Conservation (phyloP, 2,888 invertebrate genomes). For the Chamaedrilus cognettii region DNA sequence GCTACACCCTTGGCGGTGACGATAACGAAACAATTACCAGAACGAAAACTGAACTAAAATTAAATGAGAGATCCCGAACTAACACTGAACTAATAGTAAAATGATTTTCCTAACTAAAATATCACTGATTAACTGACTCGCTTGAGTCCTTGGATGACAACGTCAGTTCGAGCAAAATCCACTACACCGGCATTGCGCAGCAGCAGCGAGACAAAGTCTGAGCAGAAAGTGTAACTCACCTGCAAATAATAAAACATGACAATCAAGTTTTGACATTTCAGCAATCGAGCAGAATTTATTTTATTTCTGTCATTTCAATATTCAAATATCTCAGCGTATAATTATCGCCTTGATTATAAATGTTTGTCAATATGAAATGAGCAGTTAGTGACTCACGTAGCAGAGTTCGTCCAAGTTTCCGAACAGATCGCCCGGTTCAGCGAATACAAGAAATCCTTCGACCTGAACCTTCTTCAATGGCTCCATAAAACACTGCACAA, state of each 20-base stretch:
- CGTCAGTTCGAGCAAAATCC: conserved; percentile 63
- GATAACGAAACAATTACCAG: too few species aligned
- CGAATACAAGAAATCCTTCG: conserved; percentile 68
- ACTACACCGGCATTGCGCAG: conserved; percentile 60
- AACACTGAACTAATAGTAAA: too few species aligned
- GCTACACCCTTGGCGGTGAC: too few species aligned
- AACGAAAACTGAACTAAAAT: too few species aligned
- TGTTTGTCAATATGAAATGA: too few species aligned
- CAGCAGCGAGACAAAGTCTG: conserved; percentile 64
- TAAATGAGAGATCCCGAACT: too few species aligned
- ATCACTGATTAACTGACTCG: conserved; percentile 61
- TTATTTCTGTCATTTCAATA: too few species aligned
- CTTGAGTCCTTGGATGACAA: conserved; percentile 65
- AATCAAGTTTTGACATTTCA: too few species aligned
- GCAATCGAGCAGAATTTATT: too few species aligned
- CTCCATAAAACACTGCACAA: conserved; percentile 66
- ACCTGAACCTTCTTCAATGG: conserved; percentile 69
- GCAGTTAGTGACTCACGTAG: conserved; percentile 60
- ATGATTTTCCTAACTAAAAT: too few species aligned
- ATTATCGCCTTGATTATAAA: too few species aligned
- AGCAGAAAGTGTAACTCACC: conserved; percentile 66
- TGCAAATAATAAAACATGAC: conserved; percentile 37
- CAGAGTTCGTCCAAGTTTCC: conserved; percentile 68
- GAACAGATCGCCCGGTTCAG: conserved; percentile 68
- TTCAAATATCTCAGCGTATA: too few species aligned